These are phyloP conservation scores for Lasioglossum pauxillum DNA, from an alignment of 2,888 invertebrate species.

Conservation along the genomic window DNA sequence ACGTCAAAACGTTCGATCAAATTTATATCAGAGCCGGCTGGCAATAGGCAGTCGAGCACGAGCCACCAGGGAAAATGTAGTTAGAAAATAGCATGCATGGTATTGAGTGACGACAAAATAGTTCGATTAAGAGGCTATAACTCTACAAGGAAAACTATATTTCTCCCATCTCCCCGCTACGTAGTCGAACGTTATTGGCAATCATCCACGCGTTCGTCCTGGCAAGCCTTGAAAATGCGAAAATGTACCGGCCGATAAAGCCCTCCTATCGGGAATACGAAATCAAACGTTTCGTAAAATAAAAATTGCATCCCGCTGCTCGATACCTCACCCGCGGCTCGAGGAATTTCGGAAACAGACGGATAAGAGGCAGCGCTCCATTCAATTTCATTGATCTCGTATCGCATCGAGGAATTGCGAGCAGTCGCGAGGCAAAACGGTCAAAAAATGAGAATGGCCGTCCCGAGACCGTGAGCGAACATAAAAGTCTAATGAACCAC, in stretches of 20 bases:
- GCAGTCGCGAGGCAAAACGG: not conserved
- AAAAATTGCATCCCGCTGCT: constrained; percentile 3
- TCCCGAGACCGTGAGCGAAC: not conserved
- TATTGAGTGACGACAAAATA: constrained; percentile 44
- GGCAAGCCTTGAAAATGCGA: constrained; percentile 32
- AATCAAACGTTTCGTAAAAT: constrained; percentile 41
- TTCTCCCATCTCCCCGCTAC: not conserved
- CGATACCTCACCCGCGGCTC: not conserved
- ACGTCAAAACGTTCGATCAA: constrained; percentile 25
- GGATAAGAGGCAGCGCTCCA: not conserved
- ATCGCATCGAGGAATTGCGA: constrained; percentile 3
- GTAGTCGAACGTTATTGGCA: constrained; percentile 45
- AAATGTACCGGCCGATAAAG: constrained; percentile 13
- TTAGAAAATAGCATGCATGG: constrained; percentile 27
- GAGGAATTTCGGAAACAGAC: constrained; percentile 25
- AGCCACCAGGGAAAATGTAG: constrained; percentile 20
- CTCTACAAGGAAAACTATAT: constrained; percentile 34
- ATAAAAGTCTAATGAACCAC: constrained; percentile 23
- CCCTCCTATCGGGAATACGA: constrained; percentile 12
- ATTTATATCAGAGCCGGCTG: constrained; percentile 11
- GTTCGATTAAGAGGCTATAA: constrained; percentile 52
- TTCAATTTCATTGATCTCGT: not conserved
- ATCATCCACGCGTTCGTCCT: constrained; percentile 38
- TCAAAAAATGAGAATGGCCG: not conserved
- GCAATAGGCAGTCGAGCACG: constrained; percentile 11